These are phyloP conservation scores for Drosophila gaucha DNA, from an alignment of 2,888 invertebrate genomes.

Conservation along the genomic window DNA sequence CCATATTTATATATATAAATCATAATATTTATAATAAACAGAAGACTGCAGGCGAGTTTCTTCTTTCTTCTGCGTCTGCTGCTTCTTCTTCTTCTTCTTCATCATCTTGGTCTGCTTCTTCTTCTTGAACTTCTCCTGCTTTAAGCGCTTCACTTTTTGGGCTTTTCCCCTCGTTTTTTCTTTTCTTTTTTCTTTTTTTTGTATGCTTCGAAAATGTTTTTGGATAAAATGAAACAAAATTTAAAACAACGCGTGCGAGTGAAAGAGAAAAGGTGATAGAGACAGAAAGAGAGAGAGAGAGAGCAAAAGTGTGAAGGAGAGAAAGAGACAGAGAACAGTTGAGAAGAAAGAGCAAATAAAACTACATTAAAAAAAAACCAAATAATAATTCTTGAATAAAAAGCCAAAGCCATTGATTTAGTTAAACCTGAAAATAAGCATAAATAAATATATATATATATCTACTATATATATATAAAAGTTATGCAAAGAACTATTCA, in stretches of 20 bases:
- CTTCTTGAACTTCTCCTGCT: conserved; percentile 19
- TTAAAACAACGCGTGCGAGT: conserved; percentile 42
- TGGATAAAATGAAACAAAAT: conserved; percentile 14
- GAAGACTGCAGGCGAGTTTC: conserved; percentile 5
- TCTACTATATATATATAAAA: neutral
- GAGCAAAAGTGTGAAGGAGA: conserved; percentile 30
- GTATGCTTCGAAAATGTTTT: too few relatives aligned
- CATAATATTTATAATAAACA: neutral
- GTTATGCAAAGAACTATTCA: conserved; percentile 1
- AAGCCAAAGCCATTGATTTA: conserved; percentile 82
- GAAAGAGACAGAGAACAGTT: conserved; percentile 62
- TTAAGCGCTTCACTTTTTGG: conserved; percentile 24
- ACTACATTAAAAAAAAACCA: conserved; percentile 65
- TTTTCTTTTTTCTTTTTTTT: conserved; percentile 30
- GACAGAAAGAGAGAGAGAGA: conserved; percentile 22
- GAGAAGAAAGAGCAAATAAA: conserved; percentile 71
- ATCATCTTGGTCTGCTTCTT: conserved; percentile 3
- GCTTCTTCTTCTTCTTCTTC: conserved; percentile 26
- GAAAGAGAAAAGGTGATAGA: conserved; percentile 35
- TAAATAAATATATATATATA: conserved; percentile 2
- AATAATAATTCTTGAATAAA: conserved; percentile 56
- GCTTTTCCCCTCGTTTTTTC: conserved; percentile 18
- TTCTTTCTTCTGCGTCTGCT: conserved; percentile 31
- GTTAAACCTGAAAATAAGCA: conserved; percentile 21
- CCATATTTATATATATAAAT: neutral